Evolutionary conservation across 30 jellyfish, hydroid and myxozoan genomes (phyloP).

Genomic region (Haliclystus octoradiatus): DNA sequence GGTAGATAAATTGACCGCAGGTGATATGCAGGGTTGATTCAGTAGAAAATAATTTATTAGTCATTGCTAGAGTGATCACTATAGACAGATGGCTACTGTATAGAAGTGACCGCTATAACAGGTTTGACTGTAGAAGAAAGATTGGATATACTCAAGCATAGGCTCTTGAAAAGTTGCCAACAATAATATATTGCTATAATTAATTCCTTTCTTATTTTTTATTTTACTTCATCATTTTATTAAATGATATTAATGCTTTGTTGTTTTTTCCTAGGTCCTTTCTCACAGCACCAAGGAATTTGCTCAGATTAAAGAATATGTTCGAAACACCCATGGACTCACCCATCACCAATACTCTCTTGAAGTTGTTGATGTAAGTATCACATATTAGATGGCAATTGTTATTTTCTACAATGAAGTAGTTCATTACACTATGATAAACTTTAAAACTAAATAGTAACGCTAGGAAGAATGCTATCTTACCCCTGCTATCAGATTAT

Average conservation of each 20-base stretch:
- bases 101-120: background rate
- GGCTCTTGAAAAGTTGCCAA: background rate
- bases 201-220: too few relatives aligned
- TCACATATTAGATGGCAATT: background rate
- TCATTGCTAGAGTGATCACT: background rate
- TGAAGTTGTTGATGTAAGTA: conserved; percentile 60
- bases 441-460: too few relatives aligned
- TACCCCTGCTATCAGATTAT: too few relatives aligned
- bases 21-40: background rate
- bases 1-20: background rate
- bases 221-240: too few relatives aligned
- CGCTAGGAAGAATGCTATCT: background rate
- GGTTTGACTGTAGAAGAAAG: background rate
- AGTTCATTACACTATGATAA: too few relatives aligned
- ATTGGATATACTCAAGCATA: background rate
- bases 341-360: conserved; percentile 57
- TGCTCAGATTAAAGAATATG: conserved; percentile 35
- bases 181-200: background rate
- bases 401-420: too few relatives aligned
- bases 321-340: conserved; percentile 65
- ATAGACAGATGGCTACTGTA: background rate
- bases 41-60: background rate
- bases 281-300: conserved; percentile 45
- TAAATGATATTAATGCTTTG: background rate
- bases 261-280: conserved; percentile 20